phyloP scores from a whole-genome alignment of 2,113 vertebrate species.

The Anhinga rufa region DNA sequence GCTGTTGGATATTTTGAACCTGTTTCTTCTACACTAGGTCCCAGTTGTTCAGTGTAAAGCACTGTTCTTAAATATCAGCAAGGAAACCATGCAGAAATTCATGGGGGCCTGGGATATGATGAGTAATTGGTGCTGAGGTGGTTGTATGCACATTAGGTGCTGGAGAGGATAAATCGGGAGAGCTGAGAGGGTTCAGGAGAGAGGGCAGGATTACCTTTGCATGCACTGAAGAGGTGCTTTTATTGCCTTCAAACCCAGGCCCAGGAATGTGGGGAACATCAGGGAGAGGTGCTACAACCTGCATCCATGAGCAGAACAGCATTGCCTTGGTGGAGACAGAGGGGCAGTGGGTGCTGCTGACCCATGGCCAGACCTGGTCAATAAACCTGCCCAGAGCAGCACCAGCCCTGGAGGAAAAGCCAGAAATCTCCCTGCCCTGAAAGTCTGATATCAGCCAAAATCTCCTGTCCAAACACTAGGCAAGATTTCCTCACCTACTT shows the following conservation, averaged over 20 bases:
- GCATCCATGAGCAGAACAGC: background rate
- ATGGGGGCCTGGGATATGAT: rapidly evolving
- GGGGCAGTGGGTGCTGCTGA: background rate
- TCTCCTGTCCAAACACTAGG: background rate
- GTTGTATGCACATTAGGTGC: background rate
- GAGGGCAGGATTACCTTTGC: background rate
- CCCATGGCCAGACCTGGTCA: too few species aligned
- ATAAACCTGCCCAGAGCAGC: background rate
- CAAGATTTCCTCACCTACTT: background rate
- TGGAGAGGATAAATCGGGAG: background rate
- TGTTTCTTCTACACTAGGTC: background rate
- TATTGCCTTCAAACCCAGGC: background rate
- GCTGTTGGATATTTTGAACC: background rate
- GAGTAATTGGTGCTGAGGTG: rapidly evolving
- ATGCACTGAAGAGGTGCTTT: background rate
- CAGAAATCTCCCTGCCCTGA: background rate
- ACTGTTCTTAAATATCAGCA: background rate
- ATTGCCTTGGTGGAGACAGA: background rate
- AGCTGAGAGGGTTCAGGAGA: background rate
- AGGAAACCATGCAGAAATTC: background rate
- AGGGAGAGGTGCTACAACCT: background rate
- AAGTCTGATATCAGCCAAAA: background rate
- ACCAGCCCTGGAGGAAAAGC: background rate
- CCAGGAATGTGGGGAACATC: background rate
- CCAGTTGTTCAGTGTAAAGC: background rate